Evolutionary conservation across 2,888 invertebrate species (phyloP), one percentile per base, ranked within the genome.

Genomic region (Tineola bisselliella): DNA sequence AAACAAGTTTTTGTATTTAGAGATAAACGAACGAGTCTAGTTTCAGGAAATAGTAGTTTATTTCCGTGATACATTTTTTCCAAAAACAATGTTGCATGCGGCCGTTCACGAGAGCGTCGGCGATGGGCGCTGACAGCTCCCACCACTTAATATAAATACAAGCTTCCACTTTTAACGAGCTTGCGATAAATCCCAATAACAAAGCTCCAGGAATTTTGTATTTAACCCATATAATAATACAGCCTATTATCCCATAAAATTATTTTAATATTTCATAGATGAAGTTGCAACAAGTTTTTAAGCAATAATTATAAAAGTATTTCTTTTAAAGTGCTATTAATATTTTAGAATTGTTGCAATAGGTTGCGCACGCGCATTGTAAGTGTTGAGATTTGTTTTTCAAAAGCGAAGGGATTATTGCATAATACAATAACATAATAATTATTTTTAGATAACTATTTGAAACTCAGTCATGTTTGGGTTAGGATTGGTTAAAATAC

Each of bases 61-160:
- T 25, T 25, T 25, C 6, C 6, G 25, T 25, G 4, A 25, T 25
- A 6, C 6, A 25, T 25, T 25, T 4, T 25, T 25, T 25, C 25
- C 25, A 25, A 25, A 25, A 25, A 25, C 71, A 64, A 65, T 79
- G 69, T 81, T 80, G 86, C 76, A 84, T 86, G 75, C 69, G 74
- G 69, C 84, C 81, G 66, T 84, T 83, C 86, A 77, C 65, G 65
- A 70, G 70, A 19, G 76, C 78, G 75, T 78, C 79, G 72, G 83
- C 81, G 84, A 84, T 62, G 81, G 82, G 84, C 76, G 86, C 79
- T 79, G 84, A 86, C 83, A 84, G 84, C 79, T 81, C 70, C 77
- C 74, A 31, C 84, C 81, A 84, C 86, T 84, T 84, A 82, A 84
- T 86, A 87, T 86, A 86, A 84, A 87, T 84, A 84, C 79, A 76